Evolutionary conservation across 2,888 invertebrate genomes (phyloP), one percentile per base, ranked within the genome.

Genomic region (Ochropacha duplaris): DNA sequence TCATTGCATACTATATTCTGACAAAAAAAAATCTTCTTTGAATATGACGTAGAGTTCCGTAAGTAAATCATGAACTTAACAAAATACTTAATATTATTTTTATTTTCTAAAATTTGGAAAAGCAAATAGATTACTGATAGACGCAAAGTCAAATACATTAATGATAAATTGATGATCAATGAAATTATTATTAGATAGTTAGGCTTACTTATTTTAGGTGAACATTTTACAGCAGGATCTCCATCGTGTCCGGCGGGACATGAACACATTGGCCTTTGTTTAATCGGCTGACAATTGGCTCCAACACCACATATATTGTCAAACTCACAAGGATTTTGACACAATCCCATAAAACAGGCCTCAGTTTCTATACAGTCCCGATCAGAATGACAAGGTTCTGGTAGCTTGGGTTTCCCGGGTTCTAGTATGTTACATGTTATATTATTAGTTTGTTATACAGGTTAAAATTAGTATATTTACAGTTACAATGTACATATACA

Each of bases 261-360:
- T 78, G 95, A 95, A 90, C 97, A 97, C 90, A 96, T 95, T 62
- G 97, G 96, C 83, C 96, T 95, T 93, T 97, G 97, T 93, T 96
- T 96, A 93, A 96, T 95, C 72, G 96, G 96, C 79, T 95, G 95
- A 87, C 97, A 97, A 81, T 95, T 95, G 70, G 97, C 96, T 87
- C 95, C 95, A 68, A 93, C 83, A 69, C 95, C 96, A 92, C 97
- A 97, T 66, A 95, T 94, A 87, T 95, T 95, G 83, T 95, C 95
- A 94, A 97, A 95, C 86, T 96, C 96, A 91, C 97, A 97, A 72
- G 97, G 97, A 90, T 97, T 95, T 87, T 96, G 95, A 90, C 97
- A 97, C 75, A 95, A 90, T 78, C 95, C 96, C 94, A 96, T 96
- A 90, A 96, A 96, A 91, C 97, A 97, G 80, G 96, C 96, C 93